Conservation (phyloP, 2,113 vertebrate species). For the Elephas maximus region DNA sequence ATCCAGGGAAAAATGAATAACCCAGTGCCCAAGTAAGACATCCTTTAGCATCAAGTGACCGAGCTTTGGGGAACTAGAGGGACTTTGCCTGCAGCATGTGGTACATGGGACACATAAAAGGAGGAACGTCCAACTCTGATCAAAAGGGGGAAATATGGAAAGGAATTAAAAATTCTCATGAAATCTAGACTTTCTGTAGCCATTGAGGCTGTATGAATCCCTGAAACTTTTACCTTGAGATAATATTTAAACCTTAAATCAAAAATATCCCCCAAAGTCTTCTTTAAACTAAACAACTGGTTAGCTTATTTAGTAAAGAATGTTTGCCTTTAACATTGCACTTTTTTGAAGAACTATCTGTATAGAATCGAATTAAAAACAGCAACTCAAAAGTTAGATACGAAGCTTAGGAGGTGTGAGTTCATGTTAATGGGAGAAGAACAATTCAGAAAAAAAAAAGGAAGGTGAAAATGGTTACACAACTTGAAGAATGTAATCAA, state of each 20-base stretch:
- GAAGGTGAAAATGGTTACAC: no score
- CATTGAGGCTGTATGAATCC: not conserved
- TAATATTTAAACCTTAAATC: not conserved
- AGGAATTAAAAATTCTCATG: no score
- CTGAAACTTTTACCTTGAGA: not conserved
- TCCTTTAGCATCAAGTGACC: not conserved
- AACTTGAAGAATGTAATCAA: not conserved
- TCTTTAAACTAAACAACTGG: not conserved
- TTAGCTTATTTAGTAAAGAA: no score
- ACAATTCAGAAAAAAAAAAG: no score
- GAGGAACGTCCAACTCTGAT: not conserved
- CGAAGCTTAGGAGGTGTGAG: not conserved
- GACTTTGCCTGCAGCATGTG: not conserved
- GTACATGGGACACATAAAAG: not conserved
- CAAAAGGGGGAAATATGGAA: no score
- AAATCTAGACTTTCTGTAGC: no score
- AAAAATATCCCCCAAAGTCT: not conserved
- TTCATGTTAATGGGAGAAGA: not conserved
- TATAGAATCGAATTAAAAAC: not conserved
- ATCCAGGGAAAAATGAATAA: not conserved
- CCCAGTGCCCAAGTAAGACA: not conserved
- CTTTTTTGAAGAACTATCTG: not conserved
- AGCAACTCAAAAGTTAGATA: not conserved
- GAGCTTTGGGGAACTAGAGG: not conserved
- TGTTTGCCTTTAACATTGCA: not conserved